Percentiles rank a stretch among this genome's conserved stretches.
Conservation (phyloP, 2,888 invertebrate genomes). For the Drosophila helvetica region DNA sequence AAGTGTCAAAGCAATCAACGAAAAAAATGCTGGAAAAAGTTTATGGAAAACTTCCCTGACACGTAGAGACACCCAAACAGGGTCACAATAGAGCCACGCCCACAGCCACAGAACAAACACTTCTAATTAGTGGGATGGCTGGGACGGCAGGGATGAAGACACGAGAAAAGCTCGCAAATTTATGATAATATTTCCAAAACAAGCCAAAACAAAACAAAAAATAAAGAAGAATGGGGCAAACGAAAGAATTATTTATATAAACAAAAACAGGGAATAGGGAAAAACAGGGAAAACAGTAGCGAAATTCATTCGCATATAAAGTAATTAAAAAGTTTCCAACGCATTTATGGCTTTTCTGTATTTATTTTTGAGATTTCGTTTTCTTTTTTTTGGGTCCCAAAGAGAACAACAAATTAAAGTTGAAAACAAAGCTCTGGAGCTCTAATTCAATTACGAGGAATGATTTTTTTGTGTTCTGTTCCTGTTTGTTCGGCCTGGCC, state of each 20-base stretch:
- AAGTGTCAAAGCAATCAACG: conserved; percentile 78
- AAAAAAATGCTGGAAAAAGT: conserved; percentile 58
- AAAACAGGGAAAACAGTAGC: conserved; percentile 34
- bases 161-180: conserved; percentile 58
- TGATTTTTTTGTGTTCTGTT: conserved; percentile 13
- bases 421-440: conserved; percentile 25
- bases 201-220: conserved; percentile 31
- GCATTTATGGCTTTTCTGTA: conserved; percentile 68
- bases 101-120: conserved; percentile 47
- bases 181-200: conserved; percentile 75
- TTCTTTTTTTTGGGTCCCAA: conserved; percentile 14
- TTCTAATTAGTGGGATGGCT: conserved; percentile 67
- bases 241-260: conserved; percentile 68
- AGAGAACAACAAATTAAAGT: conserved; percentile 33
- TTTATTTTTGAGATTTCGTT: conserved; percentile 31
- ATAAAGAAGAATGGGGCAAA: conserved; percentile 33
- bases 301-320: conserved; percentile 60
- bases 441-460: conserved; percentile 59
- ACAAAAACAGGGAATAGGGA: conserved; percentile 39
- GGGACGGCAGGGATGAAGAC: not conserved
- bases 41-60: conserved; percentile 63
- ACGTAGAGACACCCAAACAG: conserved; percentile 52
- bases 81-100: conserved; percentile 33
- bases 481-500: not conserved
- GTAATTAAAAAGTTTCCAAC: conserved; percentile 74